Conservation (phyloP, 2,888 invertebrate genomes). For the Eupithecia tripunctaria region DNA sequence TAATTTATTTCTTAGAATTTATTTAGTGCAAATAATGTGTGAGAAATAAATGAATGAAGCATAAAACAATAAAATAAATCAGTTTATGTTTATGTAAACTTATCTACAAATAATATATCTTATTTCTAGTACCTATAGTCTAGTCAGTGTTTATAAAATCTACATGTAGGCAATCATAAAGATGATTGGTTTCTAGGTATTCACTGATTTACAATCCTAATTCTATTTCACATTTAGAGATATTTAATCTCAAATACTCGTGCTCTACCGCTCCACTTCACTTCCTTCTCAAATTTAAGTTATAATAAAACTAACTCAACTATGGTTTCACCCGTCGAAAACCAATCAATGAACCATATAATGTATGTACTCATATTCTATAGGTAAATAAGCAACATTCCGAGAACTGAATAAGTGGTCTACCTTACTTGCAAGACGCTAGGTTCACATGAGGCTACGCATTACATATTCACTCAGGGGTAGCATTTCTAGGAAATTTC, state of each 20-base stretch:
- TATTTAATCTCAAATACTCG: background rate
- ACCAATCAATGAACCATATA: background rate
- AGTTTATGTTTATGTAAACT: background rate
- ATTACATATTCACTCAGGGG: slow-evolving; percentile 59
- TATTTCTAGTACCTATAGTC: background rate
- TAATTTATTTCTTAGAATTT: no score
- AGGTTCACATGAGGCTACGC: slow-evolving; percentile 31
- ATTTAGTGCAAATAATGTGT: no score
- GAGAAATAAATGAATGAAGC: no score
- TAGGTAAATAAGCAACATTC: slow-evolving; percentile 2
- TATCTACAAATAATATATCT: background rate
- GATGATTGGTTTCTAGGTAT: no score
- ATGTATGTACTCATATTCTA: background rate
- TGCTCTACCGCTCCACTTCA: no score
- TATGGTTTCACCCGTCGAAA: background rate
- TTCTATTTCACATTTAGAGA: background rate
- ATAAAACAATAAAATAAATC: background rate
- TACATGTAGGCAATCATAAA: background rate
- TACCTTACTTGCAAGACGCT: slow-evolving; percentile 13
- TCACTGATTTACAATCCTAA: no score
- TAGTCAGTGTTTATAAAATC: no score
- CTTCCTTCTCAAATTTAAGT: background rate
- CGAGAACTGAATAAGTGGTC: background rate
- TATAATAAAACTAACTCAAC: background rate
- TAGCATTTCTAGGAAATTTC: slow-evolving; percentile 64